phyloP scores from a whole-genome alignment of 2,888 invertebrate genomes.

The Drepanosiphum platanoidis region DNA sequence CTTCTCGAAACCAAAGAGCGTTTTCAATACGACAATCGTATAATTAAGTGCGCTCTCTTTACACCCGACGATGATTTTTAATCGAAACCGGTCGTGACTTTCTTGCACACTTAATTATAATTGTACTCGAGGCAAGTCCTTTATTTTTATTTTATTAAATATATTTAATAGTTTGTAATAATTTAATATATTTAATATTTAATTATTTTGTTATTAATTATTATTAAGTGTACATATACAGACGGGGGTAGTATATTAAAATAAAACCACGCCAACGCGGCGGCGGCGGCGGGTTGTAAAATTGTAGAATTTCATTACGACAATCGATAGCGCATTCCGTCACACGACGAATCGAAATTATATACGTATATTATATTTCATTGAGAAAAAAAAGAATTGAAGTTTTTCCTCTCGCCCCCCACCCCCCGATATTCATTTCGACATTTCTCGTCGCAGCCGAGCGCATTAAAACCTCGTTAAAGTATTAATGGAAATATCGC shows the following conservation, averaged over 20 bases:
- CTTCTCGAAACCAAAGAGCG: background rate
- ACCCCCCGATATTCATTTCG: background rate
- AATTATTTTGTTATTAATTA: no score
- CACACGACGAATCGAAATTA: background rate
- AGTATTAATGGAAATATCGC: background rate
- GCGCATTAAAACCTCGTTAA: background rate
- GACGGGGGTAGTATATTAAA: background rate
- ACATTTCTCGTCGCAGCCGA: background rate
- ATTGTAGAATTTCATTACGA: slow-evolving; percentile 12
- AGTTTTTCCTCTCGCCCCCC: background rate
- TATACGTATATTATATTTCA: background rate
- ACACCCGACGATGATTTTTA: no score
- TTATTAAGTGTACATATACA: no score
- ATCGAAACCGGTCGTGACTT: no score
- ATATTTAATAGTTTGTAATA: no score
- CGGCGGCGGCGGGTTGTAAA: background rate
- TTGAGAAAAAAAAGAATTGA: background rate
- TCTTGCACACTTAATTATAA: no score
- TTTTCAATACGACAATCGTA: background rate
- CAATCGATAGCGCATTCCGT: background rate
- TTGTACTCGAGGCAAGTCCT: no score
- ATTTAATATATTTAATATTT: no score
- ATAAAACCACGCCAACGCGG: background rate
- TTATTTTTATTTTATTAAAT: no score
- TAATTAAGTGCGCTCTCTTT: background rate